Conservation (phyloP, 2,888 invertebrate species). For the Neoscelio sp. region DNA sequence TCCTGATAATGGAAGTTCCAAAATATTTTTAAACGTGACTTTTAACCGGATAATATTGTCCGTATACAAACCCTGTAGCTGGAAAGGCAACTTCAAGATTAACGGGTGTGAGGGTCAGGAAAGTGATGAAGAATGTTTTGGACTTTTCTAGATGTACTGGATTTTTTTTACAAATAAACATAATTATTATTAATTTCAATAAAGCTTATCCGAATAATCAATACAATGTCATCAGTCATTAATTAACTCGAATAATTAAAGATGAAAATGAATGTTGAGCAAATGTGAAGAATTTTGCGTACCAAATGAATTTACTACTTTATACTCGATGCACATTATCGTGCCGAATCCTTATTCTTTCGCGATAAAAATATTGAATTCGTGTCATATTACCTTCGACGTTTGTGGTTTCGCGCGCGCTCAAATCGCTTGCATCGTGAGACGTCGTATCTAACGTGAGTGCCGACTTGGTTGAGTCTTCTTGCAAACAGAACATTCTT, state of each 20-base stretch:
- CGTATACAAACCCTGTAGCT: no score
- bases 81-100: no score
- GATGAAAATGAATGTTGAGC: constrained; percentile 4
- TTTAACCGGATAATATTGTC: no score
- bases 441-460: constrained; percentile 78
- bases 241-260: constrained; percentile 48
- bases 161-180: no score
- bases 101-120: no score
- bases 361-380: constrained; percentile 69
- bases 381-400: constrained; percentile 79
- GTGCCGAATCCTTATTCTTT: constrained; percentile 63
- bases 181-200: no score
- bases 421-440: constrained; percentile 80
- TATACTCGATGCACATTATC: constrained; percentile 36
- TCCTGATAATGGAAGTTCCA: no score
- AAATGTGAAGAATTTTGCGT: no score
- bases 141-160: no score
- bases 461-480: constrained; percentile 80
- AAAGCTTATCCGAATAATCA: constrained; percentile 11
- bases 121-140: no score
- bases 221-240: constrained; percentile 26
- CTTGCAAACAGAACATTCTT: constrained; percentile 63
- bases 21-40: no score
- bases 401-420: constrained; percentile 79
- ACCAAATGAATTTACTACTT: constrained; percentile 2